Evolutionary conservation across 92 coral and sea anemone genomes (phyloP).

Genomic region (Phenganax subtilis): DNA sequence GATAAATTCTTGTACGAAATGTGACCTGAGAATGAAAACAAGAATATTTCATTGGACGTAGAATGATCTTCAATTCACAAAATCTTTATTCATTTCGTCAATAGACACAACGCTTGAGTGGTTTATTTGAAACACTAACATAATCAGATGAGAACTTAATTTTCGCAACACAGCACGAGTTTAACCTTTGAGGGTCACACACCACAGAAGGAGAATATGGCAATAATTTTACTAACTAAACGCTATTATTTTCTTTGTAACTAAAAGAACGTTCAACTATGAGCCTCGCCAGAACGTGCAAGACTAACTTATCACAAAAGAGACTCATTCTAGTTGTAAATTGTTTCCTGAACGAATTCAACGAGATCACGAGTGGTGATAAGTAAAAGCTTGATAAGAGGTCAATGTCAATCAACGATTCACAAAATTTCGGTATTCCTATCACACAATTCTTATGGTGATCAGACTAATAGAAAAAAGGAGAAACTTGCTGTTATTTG

Average conservation of each 20-base stretch:
- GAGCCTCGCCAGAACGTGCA: not conserved
- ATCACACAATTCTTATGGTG: not conserved
- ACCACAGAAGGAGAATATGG: not conserved
- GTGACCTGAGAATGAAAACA: constrained; percentile 57
- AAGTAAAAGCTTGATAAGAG: constrained; percentile 29
- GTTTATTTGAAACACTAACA: no score
- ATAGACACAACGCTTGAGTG: no score
- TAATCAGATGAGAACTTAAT: no score
- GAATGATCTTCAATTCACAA: no score
- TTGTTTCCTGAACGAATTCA: constrained; percentile 24
- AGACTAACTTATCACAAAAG: not conserved
- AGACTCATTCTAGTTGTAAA: not conserved
- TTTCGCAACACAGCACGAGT: constrained; percentile 7
- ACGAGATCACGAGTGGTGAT: constrained; percentile 19
- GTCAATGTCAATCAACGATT: constrained; percentile 38
- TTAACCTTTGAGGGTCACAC: constrained; percentile 16
- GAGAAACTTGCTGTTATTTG: no score
- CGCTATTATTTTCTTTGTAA: not conserved
- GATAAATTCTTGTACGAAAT: constrained; percentile 88
- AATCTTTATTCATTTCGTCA: no score
- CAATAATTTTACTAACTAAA: not conserved
- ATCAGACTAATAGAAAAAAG: not conserved
- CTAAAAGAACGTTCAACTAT: not conserved
- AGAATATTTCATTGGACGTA: not conserved
- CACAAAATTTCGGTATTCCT: constrained; percentile 5